A percentile compares a stretch with the other conserved stretches of the same genome.
phyloP scores from a whole-genome alignment of 2,888 invertebrate species.

The Prenolepis imparis region DNA sequence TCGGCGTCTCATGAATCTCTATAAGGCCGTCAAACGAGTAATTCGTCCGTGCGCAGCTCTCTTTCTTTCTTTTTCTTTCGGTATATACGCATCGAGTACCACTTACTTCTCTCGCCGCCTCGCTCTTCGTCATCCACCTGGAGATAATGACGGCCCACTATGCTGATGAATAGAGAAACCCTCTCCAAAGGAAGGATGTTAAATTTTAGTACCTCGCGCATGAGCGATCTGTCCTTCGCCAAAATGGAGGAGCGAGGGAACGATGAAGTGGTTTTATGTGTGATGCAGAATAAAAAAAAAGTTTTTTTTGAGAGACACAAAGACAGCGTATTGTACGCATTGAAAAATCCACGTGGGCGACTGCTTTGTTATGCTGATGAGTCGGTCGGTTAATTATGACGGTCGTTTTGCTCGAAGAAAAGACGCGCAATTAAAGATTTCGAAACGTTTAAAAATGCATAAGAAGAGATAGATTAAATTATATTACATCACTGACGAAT shows the following conservation, averaged over 20 bases:
- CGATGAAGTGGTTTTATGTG: conserved; percentile 48
- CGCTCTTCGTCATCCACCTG: conserved; percentile 60
- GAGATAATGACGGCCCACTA: conserved; percentile 64
- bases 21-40: conserved; percentile 84
- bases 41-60: conserved; percentile 76
- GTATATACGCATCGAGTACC: conserved; percentile 25
- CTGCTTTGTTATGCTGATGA: conserved; percentile 47
- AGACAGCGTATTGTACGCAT: conserved; percentile 30
- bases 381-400: conserved; percentile 35
- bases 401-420: not conserved
- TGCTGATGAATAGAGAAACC: conserved; percentile 70
- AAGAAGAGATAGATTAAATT: not conserved
- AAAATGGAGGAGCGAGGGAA: conserved; percentile 26
- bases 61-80: conserved; percentile 53
- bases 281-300: conserved; percentile 7
- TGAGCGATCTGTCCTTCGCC: conserved; percentile 46
- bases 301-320: not conserved
- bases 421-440: conserved; percentile 22
- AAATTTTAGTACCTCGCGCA: conserved; percentile 65
- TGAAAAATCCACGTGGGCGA: conserved; percentile 37
- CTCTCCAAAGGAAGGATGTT: conserved; percentile 47
- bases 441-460: not conserved
- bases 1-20: conserved; percentile 81
- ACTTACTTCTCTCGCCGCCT: conserved; percentile 50
- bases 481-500: not conserved